Conservation (phyloP, 2,113 vertebrate genomes). For the Corydoras maculifer region DNA sequence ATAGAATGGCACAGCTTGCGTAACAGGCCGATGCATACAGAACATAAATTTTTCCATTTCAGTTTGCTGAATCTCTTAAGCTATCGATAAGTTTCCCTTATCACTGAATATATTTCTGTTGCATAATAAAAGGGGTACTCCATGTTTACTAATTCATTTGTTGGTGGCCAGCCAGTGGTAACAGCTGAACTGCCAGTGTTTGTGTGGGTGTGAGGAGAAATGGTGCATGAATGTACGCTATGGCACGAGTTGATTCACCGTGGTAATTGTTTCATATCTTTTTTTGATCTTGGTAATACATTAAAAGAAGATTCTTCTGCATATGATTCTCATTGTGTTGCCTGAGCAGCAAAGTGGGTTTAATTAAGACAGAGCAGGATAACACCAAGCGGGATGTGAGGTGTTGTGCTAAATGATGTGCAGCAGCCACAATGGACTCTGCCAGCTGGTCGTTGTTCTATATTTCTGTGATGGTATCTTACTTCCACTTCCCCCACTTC, state of each 20-base stretch:
- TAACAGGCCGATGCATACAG: conserved; percentile 10
- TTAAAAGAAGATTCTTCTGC: conserved; percentile 47
- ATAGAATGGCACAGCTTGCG: conserved; percentile 11
- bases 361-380: conserved; percentile 12
- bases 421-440: too few relatives aligned
- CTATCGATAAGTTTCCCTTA: background rate
- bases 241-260: conserved; percentile 52
- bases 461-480: too few relatives aligned
- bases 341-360: conserved; percentile 3
- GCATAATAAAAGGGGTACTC: background rate
- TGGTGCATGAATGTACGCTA: background rate
- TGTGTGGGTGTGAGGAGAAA: conserved; percentile 36
- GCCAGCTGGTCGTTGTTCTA: too few relatives aligned
- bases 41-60: background rate
- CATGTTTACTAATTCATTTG: conserved; percentile 10
- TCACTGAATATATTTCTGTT: conserved; percentile 13
- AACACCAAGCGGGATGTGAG: background rate
- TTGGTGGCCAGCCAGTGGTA: conserved; percentile 25
- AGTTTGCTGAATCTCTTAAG: background rate
- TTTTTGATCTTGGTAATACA: conserved; percentile 45
- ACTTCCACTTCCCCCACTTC: too few relatives aligned
- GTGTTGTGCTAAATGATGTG: conserved; percentile 14
- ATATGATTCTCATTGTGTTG: conserved; percentile 43
- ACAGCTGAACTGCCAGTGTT: conserved; percentile 10
- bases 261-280: conserved; percentile 48